Base-by-base conservation (phyloP, 2,888 invertebrate species). In the Tridacna gigas region DNA sequence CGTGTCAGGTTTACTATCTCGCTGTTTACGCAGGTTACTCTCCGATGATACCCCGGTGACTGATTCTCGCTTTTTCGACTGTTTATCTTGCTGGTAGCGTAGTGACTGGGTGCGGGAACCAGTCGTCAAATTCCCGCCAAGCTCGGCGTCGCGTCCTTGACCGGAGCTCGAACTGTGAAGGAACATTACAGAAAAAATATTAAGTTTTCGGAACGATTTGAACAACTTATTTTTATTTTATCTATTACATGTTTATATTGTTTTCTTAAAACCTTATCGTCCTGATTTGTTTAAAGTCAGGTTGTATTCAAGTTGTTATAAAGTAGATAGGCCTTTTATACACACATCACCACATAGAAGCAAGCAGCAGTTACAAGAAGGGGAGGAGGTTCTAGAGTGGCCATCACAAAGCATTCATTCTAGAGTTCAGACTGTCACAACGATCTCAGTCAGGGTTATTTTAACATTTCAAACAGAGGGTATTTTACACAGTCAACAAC, bases 161-260 rank as follows among this genome's bases (percentile, higher is more conserved):
- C 89, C 88, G 74, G 90, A 89, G 77, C 90, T 90, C 79, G 91
- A 90, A 89, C 91, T 91, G 88, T 86, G 86, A 79, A 78, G 80
- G 83, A 90, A 88, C 86, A 90, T 88, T 63, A 84, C 66, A 82
- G 65, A 74, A 74, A 61, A 56, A 56, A 56, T 11, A 56, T 56
- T 56, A 56, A 56, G 56, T 56, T 56, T 56, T 20, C 15, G 9
- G 20, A 56, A 9, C 18, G n/a, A 60, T 4, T 60, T 20, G 9
- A 60, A 4, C 2, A 60, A 60, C 3, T 37, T 4, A 37, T 37
- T 37, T 7, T 37, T 37, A 37, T 4, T 37, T 37, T 37, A 37
- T 37, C 7, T 37, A 37, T n/a, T n/a, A 7, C 37, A 37, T 2
- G 2, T 37, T 37, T 37, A 37, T 37, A 37, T 37, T 37, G 3